Percentiles rank a stretch among this genome's conserved stretches.
phyloP scores from a whole-genome alignment of 2,113 vertebrate genomes.

The Limanda limanda region DNA sequence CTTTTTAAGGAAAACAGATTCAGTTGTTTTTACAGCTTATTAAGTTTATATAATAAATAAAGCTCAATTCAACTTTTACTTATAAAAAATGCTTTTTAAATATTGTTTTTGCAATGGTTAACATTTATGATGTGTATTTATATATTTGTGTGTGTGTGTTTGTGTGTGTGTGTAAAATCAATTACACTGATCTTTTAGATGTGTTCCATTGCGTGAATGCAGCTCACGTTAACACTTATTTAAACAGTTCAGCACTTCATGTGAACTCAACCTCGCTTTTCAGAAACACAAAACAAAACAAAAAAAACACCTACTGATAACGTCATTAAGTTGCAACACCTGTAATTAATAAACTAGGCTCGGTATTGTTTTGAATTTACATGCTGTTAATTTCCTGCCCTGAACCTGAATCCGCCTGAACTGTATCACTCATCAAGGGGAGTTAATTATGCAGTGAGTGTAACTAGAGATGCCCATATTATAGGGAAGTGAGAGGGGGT shows the following conservation, averaged over 20 bases:
- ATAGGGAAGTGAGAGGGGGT: neutral
- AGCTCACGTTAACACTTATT: too few species aligned
- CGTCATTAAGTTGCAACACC: neutral
- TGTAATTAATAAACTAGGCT: conserved; percentile 9
- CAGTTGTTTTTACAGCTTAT: too few species aligned
- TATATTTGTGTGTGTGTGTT: too few species aligned
- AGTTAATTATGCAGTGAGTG: conserved; percentile 32
- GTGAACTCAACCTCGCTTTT: neutral
- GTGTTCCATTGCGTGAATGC: too few species aligned
- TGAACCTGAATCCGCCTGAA: conserved; percentile 27
- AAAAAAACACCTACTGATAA: neutral
- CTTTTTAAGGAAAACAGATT: too few species aligned
- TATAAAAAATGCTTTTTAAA: too few species aligned
- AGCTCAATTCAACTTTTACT: too few species aligned
- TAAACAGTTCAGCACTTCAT: too few species aligned
- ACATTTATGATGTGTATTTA: neutral
- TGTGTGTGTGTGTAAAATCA: neutral
- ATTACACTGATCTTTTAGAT: too few species aligned
- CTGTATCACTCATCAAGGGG: conserved; percentile 27
- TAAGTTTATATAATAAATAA: too few species aligned
- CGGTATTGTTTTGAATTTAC: conserved; percentile 5
- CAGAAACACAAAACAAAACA: neutral
- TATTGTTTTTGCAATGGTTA: too few species aligned
- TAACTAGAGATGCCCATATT: conserved; percentile 18
- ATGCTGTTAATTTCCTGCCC: conserved; percentile 1